phyloP scores from a whole-genome alignment of 2,888 invertebrate genomes.

The Dione juno region DNA sequence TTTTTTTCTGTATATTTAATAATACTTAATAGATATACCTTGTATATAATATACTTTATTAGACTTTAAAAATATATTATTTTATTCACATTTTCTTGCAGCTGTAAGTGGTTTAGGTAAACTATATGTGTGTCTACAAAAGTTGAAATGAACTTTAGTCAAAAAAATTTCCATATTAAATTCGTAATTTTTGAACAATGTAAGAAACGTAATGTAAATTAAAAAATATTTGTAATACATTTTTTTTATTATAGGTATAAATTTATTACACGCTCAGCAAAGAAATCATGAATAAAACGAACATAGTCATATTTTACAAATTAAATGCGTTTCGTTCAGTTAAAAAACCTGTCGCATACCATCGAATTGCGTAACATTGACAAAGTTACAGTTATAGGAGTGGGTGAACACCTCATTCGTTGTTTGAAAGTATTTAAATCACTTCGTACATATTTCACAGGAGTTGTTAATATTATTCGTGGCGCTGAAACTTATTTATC shows the following conservation, averaged over 20 bases:
- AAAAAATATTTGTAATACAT: too few relatives aligned
- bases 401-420: constrained; percentile 66
- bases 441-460: constrained; percentile 55
- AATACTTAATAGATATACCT: too few relatives aligned
- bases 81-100: neutral
- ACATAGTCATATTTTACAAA: neutral
- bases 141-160: too few relatives aligned
- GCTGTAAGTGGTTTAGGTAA: too few relatives aligned
- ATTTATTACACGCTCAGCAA: neutral
- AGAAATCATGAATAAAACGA: neutral
- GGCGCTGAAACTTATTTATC: neutral
- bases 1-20: too few relatives aligned
- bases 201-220: too few relatives aligned
- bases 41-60: too few relatives aligned
- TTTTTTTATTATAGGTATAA: neutral
- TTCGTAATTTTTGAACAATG: too few relatives aligned
- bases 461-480: neutral
- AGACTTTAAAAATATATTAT: too few relatives aligned
- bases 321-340: constrained; percentile 17
- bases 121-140: too few relatives aligned
- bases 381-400: constrained; percentile 68
- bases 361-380: constrained; percentile 45
- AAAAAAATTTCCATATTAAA: too few relatives aligned
- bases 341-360: constrained; percentile 22
- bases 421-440: constrained; percentile 55